Conservation (phyloP, 2,888 invertebrate genomes). For the Sinotaia quadrata region DNA sequence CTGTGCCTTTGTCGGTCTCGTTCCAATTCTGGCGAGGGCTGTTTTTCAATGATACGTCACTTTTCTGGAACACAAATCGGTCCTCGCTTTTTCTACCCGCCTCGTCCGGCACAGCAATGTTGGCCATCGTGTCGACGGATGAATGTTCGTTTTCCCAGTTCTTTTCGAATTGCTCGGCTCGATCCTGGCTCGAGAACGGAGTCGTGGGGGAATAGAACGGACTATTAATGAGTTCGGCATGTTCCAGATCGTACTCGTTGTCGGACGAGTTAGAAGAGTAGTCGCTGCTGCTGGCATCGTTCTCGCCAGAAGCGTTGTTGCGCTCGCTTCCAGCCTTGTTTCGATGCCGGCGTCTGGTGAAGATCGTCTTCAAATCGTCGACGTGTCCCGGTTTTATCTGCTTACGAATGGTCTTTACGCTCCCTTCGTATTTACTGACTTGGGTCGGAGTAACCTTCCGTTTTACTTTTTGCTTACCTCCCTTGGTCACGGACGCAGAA, state of each 20-base stretch:
- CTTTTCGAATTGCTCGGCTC: neutral
- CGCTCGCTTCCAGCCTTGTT: neutral
- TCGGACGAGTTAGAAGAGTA: slow-evolving; percentile 22
- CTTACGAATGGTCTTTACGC: slow-evolving; percentile 42
- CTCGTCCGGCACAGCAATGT: neutral
- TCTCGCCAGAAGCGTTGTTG: slow-evolving; percentile 1
- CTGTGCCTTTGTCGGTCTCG: neutral
- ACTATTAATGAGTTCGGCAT: slow-evolving; percentile 17
- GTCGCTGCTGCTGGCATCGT: slow-evolving; percentile 19
- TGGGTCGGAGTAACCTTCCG: slow-evolving; percentile 6
- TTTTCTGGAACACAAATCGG: neutral
- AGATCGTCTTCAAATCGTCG: slow-evolving; percentile 43
- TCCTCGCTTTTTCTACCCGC: neutral
- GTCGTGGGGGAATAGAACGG: slow-evolving; percentile 10
- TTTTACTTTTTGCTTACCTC: slow-evolving; percentile 2
- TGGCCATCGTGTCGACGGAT: no score
- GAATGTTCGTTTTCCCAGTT: neutral
- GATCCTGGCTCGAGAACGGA: neutral
- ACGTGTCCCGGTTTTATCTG: slow-evolving; percentile 50
- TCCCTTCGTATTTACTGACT: slow-evolving; percentile 40
- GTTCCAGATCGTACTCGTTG: slow-evolving; percentile 23
- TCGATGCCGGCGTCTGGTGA: slow-evolving; percentile 1
- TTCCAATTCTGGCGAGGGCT: neutral
- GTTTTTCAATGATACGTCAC: neutral
- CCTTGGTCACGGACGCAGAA: slow-evolving; percentile 11